Base-by-base conservation (phyloP, 2,797 vertebrate species). In the Takifugu rubripes region DNA sequence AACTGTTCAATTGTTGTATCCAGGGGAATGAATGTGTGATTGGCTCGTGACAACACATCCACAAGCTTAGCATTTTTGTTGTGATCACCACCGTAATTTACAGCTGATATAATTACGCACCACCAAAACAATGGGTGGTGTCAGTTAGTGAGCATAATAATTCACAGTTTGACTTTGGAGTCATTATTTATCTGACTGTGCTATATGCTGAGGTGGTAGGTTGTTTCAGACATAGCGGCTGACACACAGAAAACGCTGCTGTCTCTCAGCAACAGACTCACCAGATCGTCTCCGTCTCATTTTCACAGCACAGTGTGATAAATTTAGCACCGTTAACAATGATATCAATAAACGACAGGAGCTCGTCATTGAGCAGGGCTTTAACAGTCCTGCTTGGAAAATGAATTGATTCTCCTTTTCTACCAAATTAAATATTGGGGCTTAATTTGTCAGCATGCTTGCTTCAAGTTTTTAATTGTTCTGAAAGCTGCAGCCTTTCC, bases 251-350 rank as follows among this genome's bases (percentile, higher is more conserved):
- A 78, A 74, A 76, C 76, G 76, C 66, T 49, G 65, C 79, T 75
- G 82, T 84, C 80, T 63, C 86, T 86, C 81, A 61, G 87, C 84
- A 86, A 88, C 86, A 76, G 68, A 63, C 64, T 65, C 27, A 1
- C 52, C 24, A 66, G 49, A 79, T 82, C 68, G 62, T 65, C 68
- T 61, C 50, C 54, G 66, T 68, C 70, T 81, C 68, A 78, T 67
- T 77, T 59, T 77, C 81, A 76, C 59, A 2, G 81, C 55, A 85
- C 63, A 36, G 25, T 43, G 42, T 33, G 56, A 68, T 83, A 79
- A 48, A 79, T 75, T 69, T 77, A 78, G 75, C 70, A 12, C 15
- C 42, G 42, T 58, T 78, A 59, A 52, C 36, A 56, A 46, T 7
- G 15, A 59, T 63, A 55, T 64, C 40, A 75, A 78, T 64, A 74